A percentile compares a stretch with the other conserved stretches of the same genome.
Conservation (phyloP, 1,140 invertebrate genomes). For the Cryptotermes secundus region DNA sequence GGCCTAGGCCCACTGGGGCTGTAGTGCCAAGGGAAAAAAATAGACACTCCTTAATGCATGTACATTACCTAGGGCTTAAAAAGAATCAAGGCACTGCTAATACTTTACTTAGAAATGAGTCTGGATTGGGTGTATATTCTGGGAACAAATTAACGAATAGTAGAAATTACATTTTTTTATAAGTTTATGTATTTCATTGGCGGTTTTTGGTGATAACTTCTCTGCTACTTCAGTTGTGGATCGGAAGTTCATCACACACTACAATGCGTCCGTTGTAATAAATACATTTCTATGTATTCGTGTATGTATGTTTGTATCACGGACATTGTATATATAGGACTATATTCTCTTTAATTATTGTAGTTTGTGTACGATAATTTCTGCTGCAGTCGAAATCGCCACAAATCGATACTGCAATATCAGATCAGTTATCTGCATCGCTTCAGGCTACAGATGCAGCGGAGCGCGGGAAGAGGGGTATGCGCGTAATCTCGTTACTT, state of each 20-base stretch:
- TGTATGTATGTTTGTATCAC: background rate
- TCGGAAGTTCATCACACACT: background rate
- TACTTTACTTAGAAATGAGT: too few relatives aligned
- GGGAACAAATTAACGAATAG: too few relatives aligned
- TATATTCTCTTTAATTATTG: background rate
- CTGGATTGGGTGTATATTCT: too few relatives aligned
- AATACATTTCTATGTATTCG: background rate
- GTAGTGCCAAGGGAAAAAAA: too few relatives aligned
- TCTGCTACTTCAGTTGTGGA: too few relatives aligned
- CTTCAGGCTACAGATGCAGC: background rate
- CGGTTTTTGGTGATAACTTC: too few relatives aligned
- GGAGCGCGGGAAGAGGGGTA: background rate
- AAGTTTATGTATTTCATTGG: too few relatives aligned
- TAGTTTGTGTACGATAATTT: conserved; percentile 1
- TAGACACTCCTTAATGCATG: too few relatives aligned
- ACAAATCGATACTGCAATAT: conserved; percentile 16
- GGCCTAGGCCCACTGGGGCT: too few relatives aligned
- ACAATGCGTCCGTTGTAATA: background rate
- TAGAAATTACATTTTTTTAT: too few relatives aligned
- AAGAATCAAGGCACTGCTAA: too few relatives aligned
- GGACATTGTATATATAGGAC: background rate
- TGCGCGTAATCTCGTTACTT: background rate
- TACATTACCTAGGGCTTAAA: too few relatives aligned
- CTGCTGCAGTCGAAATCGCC: conserved; percentile 12
- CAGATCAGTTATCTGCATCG: conserved; percentile 9